phyloP scores from a whole-genome alignment of 2,888 invertebrate genomes.

The Lithophane leautieri region DNA sequence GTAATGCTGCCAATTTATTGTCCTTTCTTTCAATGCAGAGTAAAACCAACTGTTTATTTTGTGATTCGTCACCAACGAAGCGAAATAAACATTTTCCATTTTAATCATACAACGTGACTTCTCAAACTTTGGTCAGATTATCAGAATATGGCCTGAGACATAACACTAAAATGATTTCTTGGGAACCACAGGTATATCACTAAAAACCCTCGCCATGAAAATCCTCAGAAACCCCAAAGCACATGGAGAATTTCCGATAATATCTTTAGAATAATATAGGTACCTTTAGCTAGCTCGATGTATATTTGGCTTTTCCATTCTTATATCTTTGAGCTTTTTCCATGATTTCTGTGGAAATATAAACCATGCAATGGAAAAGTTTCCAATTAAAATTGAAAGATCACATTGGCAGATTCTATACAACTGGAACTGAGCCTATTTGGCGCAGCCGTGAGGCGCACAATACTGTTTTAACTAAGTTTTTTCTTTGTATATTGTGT shows the following conservation, averaged over 20 bases:
- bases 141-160: not conserved
- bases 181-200: not conserved
- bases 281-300: no score
- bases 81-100: not conserved
- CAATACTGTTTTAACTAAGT: not conserved
- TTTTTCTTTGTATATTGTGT: not conserved
- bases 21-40: not conserved
- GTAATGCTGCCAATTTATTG: not conserved
- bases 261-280: not conserved
- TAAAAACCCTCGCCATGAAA: not conserved
- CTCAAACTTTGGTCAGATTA: not conserved
- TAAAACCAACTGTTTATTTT: not conserved
- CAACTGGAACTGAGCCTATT: no score
- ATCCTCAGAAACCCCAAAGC: not conserved
- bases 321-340: no score
- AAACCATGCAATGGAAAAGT: not conserved
- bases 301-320: no score
- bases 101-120: not conserved
- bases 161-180: not conserved
- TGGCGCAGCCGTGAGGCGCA: not conserved
- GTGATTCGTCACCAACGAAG: not conserved
- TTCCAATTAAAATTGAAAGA: not conserved
- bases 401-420: not conserved
- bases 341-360: not conserved
- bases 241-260: not conserved